phyloP scores from a whole-genome alignment of 2,797 vertebrate genomes.

The Momotus momota region DNA sequence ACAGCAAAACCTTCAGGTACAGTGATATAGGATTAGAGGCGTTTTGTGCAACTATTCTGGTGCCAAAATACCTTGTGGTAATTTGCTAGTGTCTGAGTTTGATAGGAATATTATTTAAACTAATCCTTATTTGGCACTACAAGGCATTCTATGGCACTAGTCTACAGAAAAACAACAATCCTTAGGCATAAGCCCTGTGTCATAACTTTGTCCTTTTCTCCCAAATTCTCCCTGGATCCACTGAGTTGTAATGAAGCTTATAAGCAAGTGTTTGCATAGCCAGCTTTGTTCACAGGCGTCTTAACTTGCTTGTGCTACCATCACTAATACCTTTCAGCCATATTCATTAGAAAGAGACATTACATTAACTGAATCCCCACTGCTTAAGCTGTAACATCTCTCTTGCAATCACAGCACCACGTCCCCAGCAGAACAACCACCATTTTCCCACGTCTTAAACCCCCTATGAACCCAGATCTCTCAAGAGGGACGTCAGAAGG shows the following conservation, averaged over 20 bases:
- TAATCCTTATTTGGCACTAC: neutral
- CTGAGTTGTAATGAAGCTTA: neutral
- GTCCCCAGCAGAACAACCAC: neutral
- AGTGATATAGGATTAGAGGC: neutral
- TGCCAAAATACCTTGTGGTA: neutral
- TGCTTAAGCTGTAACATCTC: neutral
- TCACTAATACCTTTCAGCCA: neutral
- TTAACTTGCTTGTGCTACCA: neutral
- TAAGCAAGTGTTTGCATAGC: neutral
- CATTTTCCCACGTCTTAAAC: neutral
- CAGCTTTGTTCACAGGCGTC: neutral
- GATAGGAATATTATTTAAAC: neutral
- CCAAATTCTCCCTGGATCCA: neutral
- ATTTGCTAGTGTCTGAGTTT: neutral
- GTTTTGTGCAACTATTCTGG: neutral
- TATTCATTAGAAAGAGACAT: neutral
- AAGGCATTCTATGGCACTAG: neutral
- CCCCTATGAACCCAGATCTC: neutral
- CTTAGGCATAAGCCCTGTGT: neutral
- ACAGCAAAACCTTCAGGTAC: neutral
- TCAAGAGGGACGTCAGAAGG: neutral
- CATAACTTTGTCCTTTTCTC: neutral
- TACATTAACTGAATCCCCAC: neutral
- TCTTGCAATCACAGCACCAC: neutral
- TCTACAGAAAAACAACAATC: neutral